phyloP scores from a whole-genome alignment of 2,113 vertebrate genomes.

The Lampris incognitus region DNA sequence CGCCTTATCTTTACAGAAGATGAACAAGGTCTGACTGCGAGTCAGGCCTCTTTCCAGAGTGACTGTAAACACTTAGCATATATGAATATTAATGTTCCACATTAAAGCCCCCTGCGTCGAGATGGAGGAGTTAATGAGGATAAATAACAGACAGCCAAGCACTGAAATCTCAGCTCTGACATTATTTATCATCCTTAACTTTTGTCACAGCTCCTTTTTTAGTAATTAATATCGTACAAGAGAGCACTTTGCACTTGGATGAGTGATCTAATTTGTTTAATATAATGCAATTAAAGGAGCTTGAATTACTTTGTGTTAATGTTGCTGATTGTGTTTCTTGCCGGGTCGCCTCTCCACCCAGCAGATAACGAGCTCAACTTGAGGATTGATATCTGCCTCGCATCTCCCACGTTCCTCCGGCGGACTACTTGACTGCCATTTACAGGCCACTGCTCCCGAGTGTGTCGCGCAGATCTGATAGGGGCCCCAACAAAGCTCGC shows the following conservation, averaged over 20 bases:
- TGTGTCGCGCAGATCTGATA: conserved; percentile 51
- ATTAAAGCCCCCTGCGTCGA: conserved; percentile 72
- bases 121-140: conserved; percentile 84
- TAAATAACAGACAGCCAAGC: conserved; percentile 79
- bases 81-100: conserved; percentile 84
- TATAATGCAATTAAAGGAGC: conserved; percentile 81
- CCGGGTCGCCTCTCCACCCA: conserved; percentile 54
- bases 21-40: conserved; percentile 64
- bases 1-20: conserved; percentile 62
- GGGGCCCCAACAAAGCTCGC: conserved; percentile 11
- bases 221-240: conserved; percentile 83
- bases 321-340: conserved; percentile 68
- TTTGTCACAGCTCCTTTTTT: conserved; percentile 80
- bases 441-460: conserved; percentile 53
- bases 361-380: conserved; percentile 72
- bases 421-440: conserved; percentile 62
- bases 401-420: conserved; percentile 65
- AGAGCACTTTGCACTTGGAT: conserved; percentile 80
- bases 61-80: conserved; percentile 80
- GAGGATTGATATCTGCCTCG: conserved; percentile 74
- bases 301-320: conserved; percentile 80
- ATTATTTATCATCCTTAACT: conserved; percentile 84
- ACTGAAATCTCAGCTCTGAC: conserved; percentile 75
- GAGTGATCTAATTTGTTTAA: conserved; percentile 83
- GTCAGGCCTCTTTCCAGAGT: conserved; percentile 67